These are phyloP conservation scores for Opisthocomus hoazin DNA, from an alignment of 2,113 vertebrate species.

Conservation along the genomic window DNA sequence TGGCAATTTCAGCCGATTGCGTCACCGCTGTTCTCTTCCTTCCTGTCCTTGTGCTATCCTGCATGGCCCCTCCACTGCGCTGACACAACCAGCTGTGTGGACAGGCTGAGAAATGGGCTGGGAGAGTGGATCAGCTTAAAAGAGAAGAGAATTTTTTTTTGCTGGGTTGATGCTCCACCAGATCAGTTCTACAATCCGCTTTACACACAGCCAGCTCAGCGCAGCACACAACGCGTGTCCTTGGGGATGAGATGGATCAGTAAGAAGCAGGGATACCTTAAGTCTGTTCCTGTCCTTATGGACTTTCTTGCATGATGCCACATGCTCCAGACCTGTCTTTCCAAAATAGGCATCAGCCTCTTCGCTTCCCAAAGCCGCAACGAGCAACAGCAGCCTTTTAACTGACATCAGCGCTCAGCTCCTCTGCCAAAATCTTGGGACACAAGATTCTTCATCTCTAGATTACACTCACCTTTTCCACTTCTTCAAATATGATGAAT, in stretches of 20 bases:
- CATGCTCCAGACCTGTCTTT: background rate
- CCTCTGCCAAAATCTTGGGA: background rate
- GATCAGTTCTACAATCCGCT: background rate
- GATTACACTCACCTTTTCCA: background rate
- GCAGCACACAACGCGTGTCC: accelerated
- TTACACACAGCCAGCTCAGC: accelerated
- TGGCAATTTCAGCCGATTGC: background rate
- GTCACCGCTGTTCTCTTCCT: background rate
- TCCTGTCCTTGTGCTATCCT: background rate
- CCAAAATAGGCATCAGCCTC: background rate
- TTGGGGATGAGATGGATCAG: background rate
- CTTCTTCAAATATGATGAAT: background rate
- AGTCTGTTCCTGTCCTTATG: accelerated
- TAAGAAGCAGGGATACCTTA: background rate
- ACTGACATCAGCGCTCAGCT: background rate
- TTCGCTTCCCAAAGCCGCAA: background rate
- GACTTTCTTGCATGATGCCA: background rate
- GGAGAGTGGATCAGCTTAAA: background rate
- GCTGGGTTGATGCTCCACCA: background rate
- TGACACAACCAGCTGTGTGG: background rate
- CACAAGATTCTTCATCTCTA: background rate
- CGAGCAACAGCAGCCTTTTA: background rate
- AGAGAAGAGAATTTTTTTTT: background rate
- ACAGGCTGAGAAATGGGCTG: background rate
- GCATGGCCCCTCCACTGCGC: background rate